Evolutionary conservation across 1,140 invertebrate species (phyloP).

Genomic region (Drosophila baimaii): DNA sequence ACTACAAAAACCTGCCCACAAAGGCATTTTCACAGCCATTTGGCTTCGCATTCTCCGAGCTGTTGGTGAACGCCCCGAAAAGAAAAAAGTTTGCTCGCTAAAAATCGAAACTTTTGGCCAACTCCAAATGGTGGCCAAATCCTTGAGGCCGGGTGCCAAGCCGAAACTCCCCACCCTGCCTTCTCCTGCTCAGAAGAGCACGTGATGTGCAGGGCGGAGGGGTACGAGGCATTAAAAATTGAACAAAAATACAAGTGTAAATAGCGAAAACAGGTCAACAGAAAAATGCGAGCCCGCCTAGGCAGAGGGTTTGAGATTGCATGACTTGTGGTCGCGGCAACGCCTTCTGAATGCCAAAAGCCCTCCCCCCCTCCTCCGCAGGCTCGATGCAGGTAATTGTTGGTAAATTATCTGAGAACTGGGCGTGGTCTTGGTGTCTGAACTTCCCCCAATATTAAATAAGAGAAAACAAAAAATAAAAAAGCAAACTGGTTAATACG

Average conservation of each 20-base stretch:
- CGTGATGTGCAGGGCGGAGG: conserved; percentile 48
- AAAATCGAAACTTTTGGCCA: conserved; percentile 70
- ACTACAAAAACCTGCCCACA: conserved; percentile 6
- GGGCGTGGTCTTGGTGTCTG: conserved; percentile 49
- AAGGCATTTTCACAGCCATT: conserved; percentile 17
- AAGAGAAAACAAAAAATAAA: not conserved
- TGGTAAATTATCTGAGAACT: conserved; percentile 60
- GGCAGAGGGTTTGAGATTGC: conserved; percentile 59
- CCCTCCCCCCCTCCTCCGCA: not conserved
- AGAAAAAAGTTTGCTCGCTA: conserved; percentile 39
- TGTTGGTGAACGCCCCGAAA: conserved; percentile 43
- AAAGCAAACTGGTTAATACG: conserved; percentile 24
- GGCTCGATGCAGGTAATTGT: conserved; percentile 58
- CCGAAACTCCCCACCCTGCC: conserved; percentile 5
- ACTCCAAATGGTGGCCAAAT: conserved; percentile 65
- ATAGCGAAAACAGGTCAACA: conserved; percentile 75
- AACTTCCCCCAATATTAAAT: conserved; percentile 11
- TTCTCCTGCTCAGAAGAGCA: conserved; percentile 23
- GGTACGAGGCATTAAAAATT: conserved; percentile 59
- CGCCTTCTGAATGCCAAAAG: conserved; percentile 32
- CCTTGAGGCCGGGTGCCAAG: conserved; percentile 62
- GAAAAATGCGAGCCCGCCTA: conserved; percentile 33
- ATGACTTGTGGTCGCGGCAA: conserved; percentile 62
- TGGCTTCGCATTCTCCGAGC: conserved; percentile 35
- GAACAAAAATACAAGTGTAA: conserved; percentile 66